These are phyloP conservation scores for Allacma fusca DNA, from an alignment of 2,888 invertebrate genomes.

Conservation along the genomic window DNA sequence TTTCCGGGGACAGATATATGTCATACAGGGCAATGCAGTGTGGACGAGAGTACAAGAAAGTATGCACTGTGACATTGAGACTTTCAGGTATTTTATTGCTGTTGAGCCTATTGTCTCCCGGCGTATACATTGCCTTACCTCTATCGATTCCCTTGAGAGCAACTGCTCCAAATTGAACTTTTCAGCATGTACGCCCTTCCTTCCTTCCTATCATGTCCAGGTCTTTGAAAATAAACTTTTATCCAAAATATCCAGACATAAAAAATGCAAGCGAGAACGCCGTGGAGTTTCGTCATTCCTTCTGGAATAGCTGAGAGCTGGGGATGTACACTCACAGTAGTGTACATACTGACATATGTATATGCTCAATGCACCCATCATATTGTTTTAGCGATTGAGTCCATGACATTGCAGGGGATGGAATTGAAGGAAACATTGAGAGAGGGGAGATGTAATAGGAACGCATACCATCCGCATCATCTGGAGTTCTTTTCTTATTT, in stretches of 20 bases:
- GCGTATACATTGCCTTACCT: slow-evolving; percentile 20
- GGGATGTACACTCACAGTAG: no score
- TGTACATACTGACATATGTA: no score
- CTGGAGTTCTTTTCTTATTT: slow-evolving; percentile 43
- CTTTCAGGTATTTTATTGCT: slow-evolving; percentile 36
- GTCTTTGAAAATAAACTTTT: background rate
- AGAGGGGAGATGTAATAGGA: slow-evolving; percentile 9
- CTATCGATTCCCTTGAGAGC: slow-evolving; percentile 36
- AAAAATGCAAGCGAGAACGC: background rate
- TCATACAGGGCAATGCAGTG: background rate
- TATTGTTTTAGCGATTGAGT: background rate
- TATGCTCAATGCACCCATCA: no score
- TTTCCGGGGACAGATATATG: background rate
- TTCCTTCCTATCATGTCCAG: background rate
- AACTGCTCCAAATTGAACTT: slow-evolving; percentile 21
- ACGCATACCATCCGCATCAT: slow-evolving; percentile 17
- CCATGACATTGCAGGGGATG: background rate
- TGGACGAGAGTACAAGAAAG: background rate
- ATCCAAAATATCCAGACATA: background rate
- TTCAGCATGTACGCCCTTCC: slow-evolving; percentile 6
- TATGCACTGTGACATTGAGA: slow-evolving; percentile 14
- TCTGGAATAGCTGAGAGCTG: background rate
- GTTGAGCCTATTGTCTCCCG: slow-evolving; percentile 20
- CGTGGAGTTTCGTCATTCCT: background rate
- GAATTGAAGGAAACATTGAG: background rate